Percentiles rank a stretch among this genome's conserved stretches.
phyloP scores from a whole-genome alignment of 2,113 vertebrate genomes.

The Hydrolagus affinis region DNA sequence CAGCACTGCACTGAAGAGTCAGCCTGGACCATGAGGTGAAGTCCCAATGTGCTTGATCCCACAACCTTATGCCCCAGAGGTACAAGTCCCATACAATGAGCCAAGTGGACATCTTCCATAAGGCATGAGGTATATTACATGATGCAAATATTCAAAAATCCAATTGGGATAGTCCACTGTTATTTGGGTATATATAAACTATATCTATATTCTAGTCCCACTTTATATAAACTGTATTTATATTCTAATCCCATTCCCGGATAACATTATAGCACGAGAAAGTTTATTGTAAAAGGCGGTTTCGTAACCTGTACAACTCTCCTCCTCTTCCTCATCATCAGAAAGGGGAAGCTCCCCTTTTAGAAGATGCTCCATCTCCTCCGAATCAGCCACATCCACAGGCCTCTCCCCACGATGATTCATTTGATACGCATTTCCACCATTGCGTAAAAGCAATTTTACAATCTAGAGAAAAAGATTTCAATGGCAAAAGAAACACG shows the following conservation, averaged over 20 bases:
- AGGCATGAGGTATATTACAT: too few species aligned
- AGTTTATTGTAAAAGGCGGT: neutral
- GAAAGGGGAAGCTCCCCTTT: conserved; percentile 83
- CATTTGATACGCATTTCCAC: conserved; percentile 91
- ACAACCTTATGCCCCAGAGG: too few species aligned
- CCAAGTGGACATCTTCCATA: too few species aligned
- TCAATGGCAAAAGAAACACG: neutral
- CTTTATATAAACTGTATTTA: neutral
- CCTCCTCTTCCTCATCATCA: conserved; percentile 64
- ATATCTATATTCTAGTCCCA: neutral
- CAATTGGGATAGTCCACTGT: neutral
- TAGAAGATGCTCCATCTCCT: conserved; percentile 81
- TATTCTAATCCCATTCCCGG: neutral
- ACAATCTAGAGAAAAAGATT: conserved; percentile 69
- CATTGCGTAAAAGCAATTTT: conserved; percentile 84
- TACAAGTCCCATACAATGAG: too few species aligned
- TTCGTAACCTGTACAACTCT: conserved; percentile 78
- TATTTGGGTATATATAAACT: neutral
- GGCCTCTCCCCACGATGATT: conserved; percentile 92
- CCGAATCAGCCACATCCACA: conserved; percentile 91
- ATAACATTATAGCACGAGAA: neutral
- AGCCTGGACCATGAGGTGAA: too few species aligned
- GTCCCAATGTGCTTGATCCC: too few species aligned
- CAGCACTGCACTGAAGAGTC: too few species aligned
- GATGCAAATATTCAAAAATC: too few species aligned